These are phyloP conservation scores for Istiophorus platypterus DNA, from an alignment of 2,113 vertebrate genomes.

Conservation along the genomic window DNA sequence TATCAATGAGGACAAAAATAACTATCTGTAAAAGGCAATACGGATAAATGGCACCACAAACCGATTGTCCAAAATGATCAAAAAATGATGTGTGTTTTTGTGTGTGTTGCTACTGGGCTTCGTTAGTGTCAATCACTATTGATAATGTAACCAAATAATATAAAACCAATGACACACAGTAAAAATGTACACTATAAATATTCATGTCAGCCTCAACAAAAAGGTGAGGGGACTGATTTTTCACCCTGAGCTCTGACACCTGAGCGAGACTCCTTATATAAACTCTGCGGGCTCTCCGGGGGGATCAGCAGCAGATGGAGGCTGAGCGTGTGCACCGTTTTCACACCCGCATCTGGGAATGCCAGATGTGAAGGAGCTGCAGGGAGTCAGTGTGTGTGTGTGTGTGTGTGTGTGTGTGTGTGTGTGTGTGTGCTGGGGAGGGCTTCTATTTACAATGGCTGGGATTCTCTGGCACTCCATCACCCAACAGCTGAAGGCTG, in stretches of 20 bases:
- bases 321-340: background rate
- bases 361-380: slow-evolving; percentile 35
- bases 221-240: background rate
- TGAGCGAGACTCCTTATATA: slow-evolving; percentile 22
- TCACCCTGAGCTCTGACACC: background rate
- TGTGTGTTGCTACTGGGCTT: too few relatives aligned
- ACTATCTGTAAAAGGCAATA: too few relatives aligned
- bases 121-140: too few relatives aligned
- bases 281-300: background rate
- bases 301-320: slow-evolving; percentile 38
- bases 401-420: too few relatives aligned
- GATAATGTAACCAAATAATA: too few relatives aligned
- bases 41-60: too few relatives aligned
- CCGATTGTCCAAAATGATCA: too few relatives aligned
- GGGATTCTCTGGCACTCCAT: background rate
- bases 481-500: background rate
- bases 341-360: slow-evolving; percentile 13
- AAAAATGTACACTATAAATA: background rate
- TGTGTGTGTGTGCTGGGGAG: too few relatives aligned
- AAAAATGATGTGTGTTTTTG: too few relatives aligned
- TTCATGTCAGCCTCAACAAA: background rate
- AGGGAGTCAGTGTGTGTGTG: too few relatives aligned
- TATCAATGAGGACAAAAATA: too few relatives aligned
- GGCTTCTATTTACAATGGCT: background rate
- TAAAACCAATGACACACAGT: background rate